Evolutionary conservation across 2,888 invertebrate species (phyloP).

Genomic region (Siphlonurus alternatus): DNA sequence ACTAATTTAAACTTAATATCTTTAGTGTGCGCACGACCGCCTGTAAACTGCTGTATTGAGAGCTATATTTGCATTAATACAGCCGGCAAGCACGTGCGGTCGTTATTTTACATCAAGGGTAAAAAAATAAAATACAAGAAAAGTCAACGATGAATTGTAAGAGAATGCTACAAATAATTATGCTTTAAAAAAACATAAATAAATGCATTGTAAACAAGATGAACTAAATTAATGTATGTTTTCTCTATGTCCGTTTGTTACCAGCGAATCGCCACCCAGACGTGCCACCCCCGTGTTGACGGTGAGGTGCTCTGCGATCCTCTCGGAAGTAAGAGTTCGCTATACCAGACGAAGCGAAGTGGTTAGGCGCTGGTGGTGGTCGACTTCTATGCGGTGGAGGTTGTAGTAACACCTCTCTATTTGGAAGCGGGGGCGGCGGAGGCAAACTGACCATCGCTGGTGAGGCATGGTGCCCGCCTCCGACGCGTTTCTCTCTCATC

Average conservation of each 20-base stretch:
- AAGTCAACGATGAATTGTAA: background rate
- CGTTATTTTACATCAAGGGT: background rate
- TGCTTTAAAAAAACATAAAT: too few species aligned
- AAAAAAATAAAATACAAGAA: background rate
- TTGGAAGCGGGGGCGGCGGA: background rate
- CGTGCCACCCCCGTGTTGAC: background rate
- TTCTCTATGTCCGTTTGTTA: background rate
- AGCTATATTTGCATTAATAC: background rate
- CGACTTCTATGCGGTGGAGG: background rate
- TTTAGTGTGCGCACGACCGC: background rate
- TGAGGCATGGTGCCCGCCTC: too few species aligned
- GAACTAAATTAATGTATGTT: background rate
- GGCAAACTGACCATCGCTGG: background rate
- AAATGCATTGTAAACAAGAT: background rate
- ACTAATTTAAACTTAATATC: background rate
- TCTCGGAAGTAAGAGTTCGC: background rate
- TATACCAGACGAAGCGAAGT: background rate
- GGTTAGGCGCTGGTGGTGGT: slow-evolving; percentile 7
- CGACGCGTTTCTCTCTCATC: background rate
- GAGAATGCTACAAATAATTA: background rate
- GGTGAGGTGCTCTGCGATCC: background rate
- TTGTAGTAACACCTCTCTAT: background rate
- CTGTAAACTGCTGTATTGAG: background rate
- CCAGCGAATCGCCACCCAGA: background rate
- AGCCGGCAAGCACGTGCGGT: background rate